A percentile compares a stretch with the other conserved stretches of the same genome.
These are phyloP conservation scores for Eleginops maclovinus DNA, from an alignment of 2,113 vertebrate species.

Conservation along the genomic window DNA sequence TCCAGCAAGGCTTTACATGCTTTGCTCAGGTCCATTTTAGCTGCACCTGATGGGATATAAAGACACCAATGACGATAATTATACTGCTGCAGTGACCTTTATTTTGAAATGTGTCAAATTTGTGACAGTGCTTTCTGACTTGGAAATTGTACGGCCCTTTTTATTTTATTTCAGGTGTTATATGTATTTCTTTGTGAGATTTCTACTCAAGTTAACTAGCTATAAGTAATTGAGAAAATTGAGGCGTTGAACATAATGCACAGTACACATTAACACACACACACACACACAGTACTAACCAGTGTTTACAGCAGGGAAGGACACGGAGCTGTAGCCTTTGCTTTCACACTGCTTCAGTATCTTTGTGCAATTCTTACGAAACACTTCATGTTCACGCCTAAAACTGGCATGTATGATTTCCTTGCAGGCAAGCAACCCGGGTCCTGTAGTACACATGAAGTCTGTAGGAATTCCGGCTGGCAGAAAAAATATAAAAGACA, in stretches of 20 bases:
- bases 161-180: neutral
- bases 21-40: constrained; percentile 9
- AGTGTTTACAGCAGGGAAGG: constrained; percentile 75
- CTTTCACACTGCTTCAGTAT: constrained; percentile 70
- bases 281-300: constrained; percentile 52
- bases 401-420: constrained; percentile 69
- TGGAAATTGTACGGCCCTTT: no score
- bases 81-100: neutral
- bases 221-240: neutral
- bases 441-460: constrained; percentile 47
- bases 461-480: constrained; percentile 49
- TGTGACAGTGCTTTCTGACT: neutral
- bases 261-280: neutral
- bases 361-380: constrained; percentile 57
- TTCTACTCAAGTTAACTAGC: neutral
- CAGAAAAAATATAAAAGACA: neutral
- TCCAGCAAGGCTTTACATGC: constrained; percentile 74
- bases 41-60: constrained; percentile 47
- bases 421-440: constrained; percentile 63
- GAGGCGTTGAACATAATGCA: neutral
- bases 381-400: neutral
- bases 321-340: constrained; percentile 56
- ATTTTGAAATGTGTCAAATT: neutral
- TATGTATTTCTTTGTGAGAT: neutral
- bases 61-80: neutral